Percentiles rank a stretch among this genome's conserved stretches.
Conservation (phyloP, 2,797 vertebrate species). For the Oreochromis grahami region DNA sequence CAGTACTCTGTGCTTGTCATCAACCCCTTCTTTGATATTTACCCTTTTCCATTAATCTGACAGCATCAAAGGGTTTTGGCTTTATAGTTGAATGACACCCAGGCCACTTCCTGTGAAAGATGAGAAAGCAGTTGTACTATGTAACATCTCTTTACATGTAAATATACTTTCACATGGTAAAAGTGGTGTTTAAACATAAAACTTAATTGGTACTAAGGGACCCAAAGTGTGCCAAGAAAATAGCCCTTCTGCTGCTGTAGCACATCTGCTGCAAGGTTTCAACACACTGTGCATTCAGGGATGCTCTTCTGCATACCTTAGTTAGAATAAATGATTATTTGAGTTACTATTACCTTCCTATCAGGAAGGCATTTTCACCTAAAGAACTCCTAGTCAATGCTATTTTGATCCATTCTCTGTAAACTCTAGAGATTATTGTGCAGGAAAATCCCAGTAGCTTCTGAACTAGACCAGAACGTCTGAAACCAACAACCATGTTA, state of each 20-base stretch:
- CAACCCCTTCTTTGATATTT: neutral
- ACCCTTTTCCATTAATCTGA: neutral
- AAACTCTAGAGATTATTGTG: neutral
- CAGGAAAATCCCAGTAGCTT: too few species aligned
- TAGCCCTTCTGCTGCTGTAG: neutral
- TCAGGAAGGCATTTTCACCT: neutral
- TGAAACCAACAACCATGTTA: neutral
- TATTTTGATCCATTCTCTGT: rapidly evolving
- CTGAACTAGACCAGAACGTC: neutral
- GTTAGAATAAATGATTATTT: neutral
- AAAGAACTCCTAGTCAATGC: neutral
- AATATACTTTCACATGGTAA: neutral
- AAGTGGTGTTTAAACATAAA: neutral
- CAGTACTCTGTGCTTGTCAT: neutral
- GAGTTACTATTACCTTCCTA: neutral
- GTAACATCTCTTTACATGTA: neutral
- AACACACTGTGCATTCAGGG: neutral
- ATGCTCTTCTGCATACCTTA: rapidly evolving
- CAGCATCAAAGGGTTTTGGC: neutral
- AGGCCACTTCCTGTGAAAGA: neutral
- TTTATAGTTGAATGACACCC: neutral
- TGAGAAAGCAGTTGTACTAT: neutral
- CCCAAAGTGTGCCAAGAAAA: neutral
- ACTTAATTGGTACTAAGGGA: neutral
- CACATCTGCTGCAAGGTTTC: neutral